These are phyloP conservation scores for Agrochola litura DNA, from an alignment of 2,888 invertebrate species.

Conservation along the genomic window DNA sequence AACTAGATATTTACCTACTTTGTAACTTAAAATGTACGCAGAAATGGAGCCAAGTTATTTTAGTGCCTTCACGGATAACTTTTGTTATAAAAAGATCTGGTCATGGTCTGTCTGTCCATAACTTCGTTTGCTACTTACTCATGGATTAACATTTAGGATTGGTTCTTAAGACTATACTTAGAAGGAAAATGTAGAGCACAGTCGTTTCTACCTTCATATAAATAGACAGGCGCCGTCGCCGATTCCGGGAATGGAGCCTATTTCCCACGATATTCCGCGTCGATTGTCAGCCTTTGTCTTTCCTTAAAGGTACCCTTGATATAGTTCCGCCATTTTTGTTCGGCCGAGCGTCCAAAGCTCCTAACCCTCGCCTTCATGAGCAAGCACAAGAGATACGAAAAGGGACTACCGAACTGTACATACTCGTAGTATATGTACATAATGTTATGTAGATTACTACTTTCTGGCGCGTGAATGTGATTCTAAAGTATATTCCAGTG, in stretches of 20 bases:
- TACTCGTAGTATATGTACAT: no score
- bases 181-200: neutral
- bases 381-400: neutral
- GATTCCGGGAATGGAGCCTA: neutral
- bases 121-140: constrained; percentile 3
- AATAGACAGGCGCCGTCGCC: neutral
- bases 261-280: constrained; percentile 17
- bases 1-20: constrained; percentile 34
- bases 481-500: neutral
- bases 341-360: neutral
- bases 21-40: constrained; percentile 41
- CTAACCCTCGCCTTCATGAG: constrained; percentile 5
- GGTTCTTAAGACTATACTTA: neutral
- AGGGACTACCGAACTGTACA: neutral
- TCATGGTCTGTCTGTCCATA: constrained; percentile 3
- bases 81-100: constrained; percentile 23
- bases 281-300: constrained; percentile 22
- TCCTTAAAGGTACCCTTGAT: constrained; percentile 29
- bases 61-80: constrained; percentile 25
- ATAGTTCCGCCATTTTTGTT: constrained; percentile 31
- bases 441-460: neutral
- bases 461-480: neutral
- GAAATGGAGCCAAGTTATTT: constrained; percentile 42
- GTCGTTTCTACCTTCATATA: neutral
- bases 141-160: neutral